Evolutionary conservation across 2,113 vertebrate species (phyloP), one percentile per base, ranked within the genome.

Genomic region (Pheucticus melanocephalus): DNA sequence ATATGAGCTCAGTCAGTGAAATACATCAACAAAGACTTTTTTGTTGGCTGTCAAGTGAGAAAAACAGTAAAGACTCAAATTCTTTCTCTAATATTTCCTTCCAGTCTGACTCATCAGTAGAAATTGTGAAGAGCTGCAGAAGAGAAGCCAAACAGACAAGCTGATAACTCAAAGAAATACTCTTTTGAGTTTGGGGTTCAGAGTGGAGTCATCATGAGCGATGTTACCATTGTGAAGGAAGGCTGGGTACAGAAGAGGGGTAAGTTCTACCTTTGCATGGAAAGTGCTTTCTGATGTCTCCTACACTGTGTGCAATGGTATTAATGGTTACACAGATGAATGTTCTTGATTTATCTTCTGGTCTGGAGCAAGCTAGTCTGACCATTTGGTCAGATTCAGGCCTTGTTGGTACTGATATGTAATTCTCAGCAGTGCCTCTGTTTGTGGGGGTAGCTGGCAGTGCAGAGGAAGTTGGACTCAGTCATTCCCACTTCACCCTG

Each of bases 171-270:
- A 98, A 96, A 98, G 98, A 98, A 98, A 96, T 98, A 96, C 97
- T 99, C 98, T 98, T 98, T 97, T 96, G 98, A 96, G 97, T 97
- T 97, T 98, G 97, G 97, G 97, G 98, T 98, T 98, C 98, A 97
- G 98, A 97, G 98, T 98, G 98, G 98, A 99, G 99, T 98, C 98
- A 99, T 98, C 99, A 99, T 99, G 99, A 99, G 98, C 98, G 99
- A 99, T 99, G 99, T 99, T 98, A 99, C 99, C 98, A 99, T 99
- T 98, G 99, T 99, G 98, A 99, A 99, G 98, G 99, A 99, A 99
- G 99, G 99, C 96, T 99, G 99, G 99, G 99, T 99, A 96, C 99
- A 99, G 98, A 99, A 99, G 98, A 99, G 99, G 98, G 99, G 99
- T 99, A 98, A 99, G 99, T 98, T 96, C 94, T 96, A 51, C 28